Evolutionary conservation across 30 jellyfish, hydroid and myxozoan genomes (phyloP).

Genomic region (Catostylus mosaicus): DNA sequence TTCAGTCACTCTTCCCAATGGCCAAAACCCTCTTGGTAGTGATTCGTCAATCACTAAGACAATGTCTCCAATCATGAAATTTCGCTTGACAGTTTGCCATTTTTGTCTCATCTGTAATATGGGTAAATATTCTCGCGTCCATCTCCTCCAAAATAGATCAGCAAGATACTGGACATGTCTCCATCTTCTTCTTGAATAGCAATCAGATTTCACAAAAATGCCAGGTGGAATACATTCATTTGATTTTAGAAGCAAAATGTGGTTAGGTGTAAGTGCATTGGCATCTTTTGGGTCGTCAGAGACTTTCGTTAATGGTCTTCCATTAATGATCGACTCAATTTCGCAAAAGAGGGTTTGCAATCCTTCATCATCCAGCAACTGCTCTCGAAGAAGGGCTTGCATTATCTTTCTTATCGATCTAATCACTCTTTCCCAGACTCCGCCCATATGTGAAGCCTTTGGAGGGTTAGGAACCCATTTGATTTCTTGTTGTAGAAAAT

Average conservation of each 20-base stretch:
- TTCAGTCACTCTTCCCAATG: slow-evolving; percentile 45
- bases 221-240: slow-evolving; percentile 29
- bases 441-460: slow-evolving; percentile 48
- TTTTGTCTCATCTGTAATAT: slow-evolving; percentile 23
- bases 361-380: slow-evolving; percentile 53
- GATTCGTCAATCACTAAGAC: slow-evolving; percentile 40
- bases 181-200: slow-evolving; percentile 27
- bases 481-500: slow-evolving; percentile 24
- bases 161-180: slow-evolving; percentile 39
- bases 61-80: slow-evolving; percentile 12
- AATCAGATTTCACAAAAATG: slow-evolving; percentile 25
- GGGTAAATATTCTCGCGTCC: slow-evolving; percentile 50
- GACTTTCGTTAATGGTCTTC: slow-evolving; percentile 44
- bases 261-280: slow-evolving; percentile 54
- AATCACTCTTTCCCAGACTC: slow-evolving; percentile 67
- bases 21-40: slow-evolving; percentile 43
- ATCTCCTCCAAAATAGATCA: slow-evolving; percentile 22
- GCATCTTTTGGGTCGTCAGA: slow-evolving; percentile 47
- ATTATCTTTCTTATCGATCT: slow-evolving; percentile 46
- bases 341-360: slow-evolving; percentile 54
- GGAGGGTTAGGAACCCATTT: slow-evolving; percentile 65
- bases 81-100: slow-evolving; percentile 14
- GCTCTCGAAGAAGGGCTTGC: slow-evolving; percentile 20
- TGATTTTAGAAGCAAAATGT: slow-evolving; percentile 34
- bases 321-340: slow-evolving; percentile 50